phyloP scores from a whole-genome alignment of 92 coral and sea anemone species.

The Bergia sp. region DNA sequence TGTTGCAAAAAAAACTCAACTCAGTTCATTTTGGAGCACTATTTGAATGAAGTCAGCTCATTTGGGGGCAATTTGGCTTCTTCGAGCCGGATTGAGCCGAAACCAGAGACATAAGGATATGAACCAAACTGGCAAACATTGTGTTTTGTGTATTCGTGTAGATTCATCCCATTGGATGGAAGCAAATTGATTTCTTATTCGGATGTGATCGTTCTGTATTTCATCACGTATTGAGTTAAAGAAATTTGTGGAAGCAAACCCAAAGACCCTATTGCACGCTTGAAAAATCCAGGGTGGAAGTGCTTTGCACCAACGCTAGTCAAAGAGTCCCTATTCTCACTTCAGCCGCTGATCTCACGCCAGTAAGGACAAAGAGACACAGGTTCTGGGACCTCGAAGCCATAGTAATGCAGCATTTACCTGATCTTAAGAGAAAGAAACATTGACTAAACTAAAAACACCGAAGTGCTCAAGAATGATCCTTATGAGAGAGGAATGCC shows the following conservation, averaged over 20 bases:
- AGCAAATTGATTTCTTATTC: conserved; percentile 57
- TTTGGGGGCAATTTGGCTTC: too few species aligned
- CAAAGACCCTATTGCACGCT: too few species aligned
- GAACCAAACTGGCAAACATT: too few species aligned
- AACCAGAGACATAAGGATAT: too few species aligned
- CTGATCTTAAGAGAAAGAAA: conserved; percentile 11
- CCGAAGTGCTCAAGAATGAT: too few species aligned
- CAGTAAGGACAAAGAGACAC: conserved; percentile 20
- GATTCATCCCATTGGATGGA: neutral
- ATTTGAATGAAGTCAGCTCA: too few species aligned
- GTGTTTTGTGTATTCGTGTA: too few species aligned
- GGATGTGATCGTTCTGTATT: conserved; percentile 68
- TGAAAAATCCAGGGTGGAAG: conserved; percentile 34
- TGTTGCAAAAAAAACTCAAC: too few species aligned
- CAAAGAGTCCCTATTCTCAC: conserved; percentile 50
- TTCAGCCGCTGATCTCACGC: conserved; percentile 38
- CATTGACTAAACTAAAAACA: too few species aligned
- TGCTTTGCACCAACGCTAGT: conserved; percentile 67
- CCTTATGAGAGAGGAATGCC: too few species aligned
- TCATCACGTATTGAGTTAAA: conserved; percentile 46
- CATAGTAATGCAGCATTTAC: conserved; percentile 49
- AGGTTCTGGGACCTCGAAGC: conserved; percentile 57
- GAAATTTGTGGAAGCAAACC: conserved; percentile 47
- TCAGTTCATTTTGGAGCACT: too few species aligned
- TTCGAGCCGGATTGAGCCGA: too few species aligned